phyloP scores from a whole-genome alignment of 2,113 vertebrate genomes.

The Pterocles burchelli region DNA sequence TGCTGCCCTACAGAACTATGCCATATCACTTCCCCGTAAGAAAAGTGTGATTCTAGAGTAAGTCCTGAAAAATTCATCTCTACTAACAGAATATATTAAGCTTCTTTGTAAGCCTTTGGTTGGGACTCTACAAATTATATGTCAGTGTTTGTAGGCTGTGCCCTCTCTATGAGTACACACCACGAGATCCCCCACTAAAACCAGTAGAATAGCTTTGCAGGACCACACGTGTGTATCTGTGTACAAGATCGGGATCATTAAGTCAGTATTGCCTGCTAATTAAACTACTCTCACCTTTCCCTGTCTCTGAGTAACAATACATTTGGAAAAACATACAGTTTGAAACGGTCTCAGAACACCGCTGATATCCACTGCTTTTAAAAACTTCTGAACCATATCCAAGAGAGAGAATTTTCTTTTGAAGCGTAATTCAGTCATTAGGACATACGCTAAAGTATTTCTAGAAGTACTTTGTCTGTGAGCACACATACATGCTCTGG shows the following conservation, averaged over 20 bases:
- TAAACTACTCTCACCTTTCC: neutral
- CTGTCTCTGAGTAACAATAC: neutral
- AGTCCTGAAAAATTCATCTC: neutral
- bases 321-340: neutral
- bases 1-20: neutral
- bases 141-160: neutral
- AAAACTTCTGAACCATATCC: fast-evolving
- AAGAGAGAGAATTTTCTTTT: neutral
- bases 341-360: neutral
- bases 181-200: neutral
- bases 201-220: neutral
- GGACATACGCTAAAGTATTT: neutral
- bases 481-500: neutral
- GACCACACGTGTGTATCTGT: neutral
- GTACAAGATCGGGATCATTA: neutral
- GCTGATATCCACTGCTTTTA: neutral
- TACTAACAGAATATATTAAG: fast-evolving
- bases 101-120: neutral
- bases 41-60: neutral
- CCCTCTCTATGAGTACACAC: neutral
- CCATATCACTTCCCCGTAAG: neutral
- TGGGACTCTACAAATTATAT: fast-evolving
- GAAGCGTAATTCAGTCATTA: neutral
- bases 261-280: neutral
- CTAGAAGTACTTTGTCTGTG: neutral